A percentile compares a stretch with the other conserved stretches of the same genome.
Conservation (phyloP, 2,797 vertebrate species). For the Hypotaenidia okinawae region DNA sequence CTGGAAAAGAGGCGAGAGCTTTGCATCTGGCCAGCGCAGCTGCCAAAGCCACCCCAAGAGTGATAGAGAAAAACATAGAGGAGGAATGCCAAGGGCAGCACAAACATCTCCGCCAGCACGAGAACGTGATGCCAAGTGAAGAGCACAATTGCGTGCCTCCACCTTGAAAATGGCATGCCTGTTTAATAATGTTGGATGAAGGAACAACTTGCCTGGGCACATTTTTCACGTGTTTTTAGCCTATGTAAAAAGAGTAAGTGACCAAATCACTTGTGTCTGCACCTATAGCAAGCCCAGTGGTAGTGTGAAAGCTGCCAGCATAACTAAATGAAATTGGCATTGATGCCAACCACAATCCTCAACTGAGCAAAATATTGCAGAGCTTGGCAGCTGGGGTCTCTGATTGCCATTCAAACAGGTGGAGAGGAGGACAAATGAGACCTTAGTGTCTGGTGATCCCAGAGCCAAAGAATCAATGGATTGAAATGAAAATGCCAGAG, state of each 20-base stretch:
- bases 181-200: constrained; percentile 39
- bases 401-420: constrained; percentile 68
- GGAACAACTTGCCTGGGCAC: neutral
- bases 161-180: constrained; percentile 50
- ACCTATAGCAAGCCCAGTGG: constrained; percentile 20
- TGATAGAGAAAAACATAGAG: constrained; percentile 61
- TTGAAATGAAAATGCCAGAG: neutral
- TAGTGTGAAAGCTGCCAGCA: constrained; percentile 32
- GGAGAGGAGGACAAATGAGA: constrained; percentile 59
- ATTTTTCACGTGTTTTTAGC: constrained; percentile 6
- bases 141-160: constrained; percentile 5
- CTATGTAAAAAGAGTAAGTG: constrained; percentile 21
- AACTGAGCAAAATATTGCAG: constrained; percentile 45
- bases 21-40: constrained; percentile 61
- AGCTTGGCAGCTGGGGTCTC: constrained; percentile 56
- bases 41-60: constrained; percentile 71
- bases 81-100: constrained; percentile 69
- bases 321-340: constrained; percentile 39
- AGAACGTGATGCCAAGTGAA: constrained; percentile 29
- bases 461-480: constrained; percentile 52
- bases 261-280: constrained; percentile 37
- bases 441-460: constrained; percentile 32
- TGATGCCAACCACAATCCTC: constrained; percentile 37
- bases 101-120: constrained; percentile 5
- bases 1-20: constrained; percentile 56